Conservation (phyloP, 2,888 invertebrate species). For the Conomelus anceps region DNA sequence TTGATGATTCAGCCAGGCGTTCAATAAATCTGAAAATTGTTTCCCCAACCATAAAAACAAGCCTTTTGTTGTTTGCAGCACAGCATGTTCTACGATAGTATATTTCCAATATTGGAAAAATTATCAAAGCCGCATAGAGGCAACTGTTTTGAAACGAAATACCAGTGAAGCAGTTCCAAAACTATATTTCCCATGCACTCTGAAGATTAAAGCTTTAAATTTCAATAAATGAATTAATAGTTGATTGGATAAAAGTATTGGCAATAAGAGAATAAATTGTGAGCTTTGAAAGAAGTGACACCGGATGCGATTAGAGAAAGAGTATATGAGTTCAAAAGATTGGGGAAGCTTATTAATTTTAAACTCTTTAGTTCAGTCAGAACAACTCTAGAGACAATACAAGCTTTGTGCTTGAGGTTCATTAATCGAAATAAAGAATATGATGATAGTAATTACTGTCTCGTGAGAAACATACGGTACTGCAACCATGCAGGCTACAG, state of each 20-base stretch:
- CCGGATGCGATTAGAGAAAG: too few species aligned
- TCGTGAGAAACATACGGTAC: too few species aligned
- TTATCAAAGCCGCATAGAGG: background rate
- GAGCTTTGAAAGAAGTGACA: background rate
- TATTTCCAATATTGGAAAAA: background rate
- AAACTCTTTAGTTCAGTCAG: too few species aligned
- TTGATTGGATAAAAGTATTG: background rate
- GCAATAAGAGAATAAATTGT: background rate
- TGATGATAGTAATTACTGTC: too few species aligned
- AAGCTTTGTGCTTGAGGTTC: too few species aligned
- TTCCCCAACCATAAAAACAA: background rate
- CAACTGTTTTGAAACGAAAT: background rate
- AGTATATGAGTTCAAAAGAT: too few species aligned
- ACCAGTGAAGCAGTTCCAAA: background rate
- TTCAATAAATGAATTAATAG: background rate
- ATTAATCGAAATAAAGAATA: too few species aligned
- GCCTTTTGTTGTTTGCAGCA: background rate
- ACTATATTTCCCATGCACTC: background rate
- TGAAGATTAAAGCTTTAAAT: background rate
- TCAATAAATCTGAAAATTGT: background rate
- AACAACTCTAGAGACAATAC: too few species aligned
- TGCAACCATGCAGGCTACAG: too few species aligned
- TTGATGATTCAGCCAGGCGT: background rate
- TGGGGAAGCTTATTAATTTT: too few species aligned
- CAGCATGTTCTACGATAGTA: background rate